Percentiles rank a stretch among this genome's conserved stretches.
Evolutionary conservation across 2,888 invertebrate genomes (phyloP).

Genomic region (Danaus chrysippus): DNA sequence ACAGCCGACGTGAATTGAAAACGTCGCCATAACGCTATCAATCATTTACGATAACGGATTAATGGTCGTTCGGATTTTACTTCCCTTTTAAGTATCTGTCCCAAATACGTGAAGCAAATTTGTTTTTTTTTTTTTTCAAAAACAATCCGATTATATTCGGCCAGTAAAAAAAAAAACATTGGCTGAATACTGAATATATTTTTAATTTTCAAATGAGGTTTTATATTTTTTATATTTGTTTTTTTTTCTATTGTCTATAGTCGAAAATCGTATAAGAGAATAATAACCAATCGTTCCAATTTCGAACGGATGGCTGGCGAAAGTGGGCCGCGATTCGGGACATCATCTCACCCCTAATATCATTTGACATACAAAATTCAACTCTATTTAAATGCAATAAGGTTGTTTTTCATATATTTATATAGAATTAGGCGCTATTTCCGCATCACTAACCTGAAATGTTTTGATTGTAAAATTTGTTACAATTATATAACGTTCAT

Average conservation of each 20-base stretch:
- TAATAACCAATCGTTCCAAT: constrained; percentile 50
- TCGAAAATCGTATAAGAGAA: constrained; percentile 53
- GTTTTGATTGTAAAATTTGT: constrained; percentile 34
- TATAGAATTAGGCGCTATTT: constrained; percentile 32
- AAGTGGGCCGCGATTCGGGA: constrained; percentile 48
- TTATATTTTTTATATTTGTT: too few relatives aligned
- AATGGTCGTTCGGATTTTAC: constrained; percentile 5
- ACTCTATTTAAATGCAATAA: constrained; percentile 8
- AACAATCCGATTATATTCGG: too few relatives aligned
- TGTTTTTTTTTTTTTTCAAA: too few relatives aligned
- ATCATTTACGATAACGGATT: constrained; percentile 4
- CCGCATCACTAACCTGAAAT: constrained; percentile 36
- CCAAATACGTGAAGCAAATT: too few relatives aligned
- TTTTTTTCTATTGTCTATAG: constrained; percentile 30
- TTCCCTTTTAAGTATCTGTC: not conserved
- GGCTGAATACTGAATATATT: too few relatives aligned
- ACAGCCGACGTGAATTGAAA: not conserved
- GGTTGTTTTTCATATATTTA: not conserved
- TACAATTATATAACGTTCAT: constrained; percentile 39
- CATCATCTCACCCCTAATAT: constrained; percentile 19
- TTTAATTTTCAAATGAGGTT: too few relatives aligned
- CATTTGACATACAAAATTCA: constrained; percentile 12
- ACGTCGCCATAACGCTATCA: constrained; percentile 1
- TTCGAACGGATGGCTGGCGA: constrained; percentile 52
- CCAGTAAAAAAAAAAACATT: too few relatives aligned